These are phyloP conservation scores for Heterohyrax brucei DNA, from an alignment of 2,797 vertebrate genomes.

Conservation along the genomic window DNA sequence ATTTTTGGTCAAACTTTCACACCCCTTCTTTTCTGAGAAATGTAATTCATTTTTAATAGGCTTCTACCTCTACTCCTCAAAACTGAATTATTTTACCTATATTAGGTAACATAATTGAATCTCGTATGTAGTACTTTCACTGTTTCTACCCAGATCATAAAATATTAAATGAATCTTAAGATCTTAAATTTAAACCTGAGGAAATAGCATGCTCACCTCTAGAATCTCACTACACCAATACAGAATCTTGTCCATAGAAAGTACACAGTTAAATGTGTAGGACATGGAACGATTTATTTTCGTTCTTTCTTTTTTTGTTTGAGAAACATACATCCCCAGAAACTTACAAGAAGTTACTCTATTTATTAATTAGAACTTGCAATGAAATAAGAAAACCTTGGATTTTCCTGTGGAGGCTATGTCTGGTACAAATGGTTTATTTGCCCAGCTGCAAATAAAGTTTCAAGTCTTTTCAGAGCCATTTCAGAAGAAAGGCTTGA, in stretches of 20 bases:
- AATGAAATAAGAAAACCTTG: neutral
- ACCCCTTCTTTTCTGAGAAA: neutral
- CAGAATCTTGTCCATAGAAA: neutral
- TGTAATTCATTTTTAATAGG: neutral
- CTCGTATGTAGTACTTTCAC: neutral
- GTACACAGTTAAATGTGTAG: neutral
- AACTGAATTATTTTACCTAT: constrained; percentile 33
- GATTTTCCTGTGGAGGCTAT: neutral
- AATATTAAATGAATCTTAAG: constrained; percentile 43
- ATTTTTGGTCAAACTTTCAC: neutral
- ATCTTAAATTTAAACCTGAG: constrained; percentile 49
- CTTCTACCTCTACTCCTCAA: neutral
- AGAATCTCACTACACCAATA: neutral
- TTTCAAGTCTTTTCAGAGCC: too few relatives aligned
- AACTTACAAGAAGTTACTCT: neutral
- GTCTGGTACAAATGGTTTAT: too few relatives aligned
- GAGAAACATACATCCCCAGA: neutral
- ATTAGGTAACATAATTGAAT: constrained; percentile 32
- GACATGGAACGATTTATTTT: neutral
- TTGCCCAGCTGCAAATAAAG: too few relatives aligned
- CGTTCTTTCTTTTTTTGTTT: constrained; percentile 20
- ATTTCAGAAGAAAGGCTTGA: too few relatives aligned
- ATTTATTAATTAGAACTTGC: constrained; percentile 31
- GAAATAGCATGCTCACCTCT: neutral
- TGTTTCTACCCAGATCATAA: constrained; percentile 45